These are phyloP conservation scores for Gnathonemus echidnorhynchus DNA, from an alignment of 2,113 vertebrate genomes.

Conservation along the genomic window DNA sequence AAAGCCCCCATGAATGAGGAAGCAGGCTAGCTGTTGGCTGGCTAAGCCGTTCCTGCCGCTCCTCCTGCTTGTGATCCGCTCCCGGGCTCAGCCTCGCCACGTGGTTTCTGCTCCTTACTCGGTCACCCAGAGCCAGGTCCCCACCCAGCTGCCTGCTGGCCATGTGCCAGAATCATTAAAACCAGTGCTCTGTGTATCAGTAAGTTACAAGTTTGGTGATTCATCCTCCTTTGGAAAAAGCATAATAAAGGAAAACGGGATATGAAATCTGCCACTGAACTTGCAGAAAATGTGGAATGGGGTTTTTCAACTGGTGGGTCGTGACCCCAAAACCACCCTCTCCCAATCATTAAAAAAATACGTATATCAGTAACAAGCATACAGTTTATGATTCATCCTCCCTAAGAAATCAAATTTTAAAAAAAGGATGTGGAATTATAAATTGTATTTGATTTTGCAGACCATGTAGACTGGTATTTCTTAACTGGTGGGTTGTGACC, in stretches of 20 bases:
- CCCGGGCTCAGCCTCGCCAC: not conserved
- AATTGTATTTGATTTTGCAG: not conserved
- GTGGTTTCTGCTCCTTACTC: not conserved
- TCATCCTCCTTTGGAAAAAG: not conserved
- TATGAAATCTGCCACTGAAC: not conserved
- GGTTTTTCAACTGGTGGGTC: not conserved
- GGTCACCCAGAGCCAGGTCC: not conserved
- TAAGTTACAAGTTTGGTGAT: slow-evolving; percentile 9
- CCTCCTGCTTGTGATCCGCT: not conserved
- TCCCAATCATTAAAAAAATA: not conserved
- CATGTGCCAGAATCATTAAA: slow-evolving; percentile 2
- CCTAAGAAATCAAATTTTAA: not conserved
- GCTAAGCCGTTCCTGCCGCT: not conserved
- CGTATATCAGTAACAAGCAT: not conserved
- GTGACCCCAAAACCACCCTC: not conserved
- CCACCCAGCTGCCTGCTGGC: slow-evolving; percentile 20
- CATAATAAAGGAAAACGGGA: not conserved
- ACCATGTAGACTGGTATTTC: not conserved
- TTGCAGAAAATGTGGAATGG: not conserved
- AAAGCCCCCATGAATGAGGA: not conserved
- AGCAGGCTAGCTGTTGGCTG: not conserved
- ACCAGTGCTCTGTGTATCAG: slow-evolving; percentile 8
- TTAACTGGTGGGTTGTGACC: not conserved
- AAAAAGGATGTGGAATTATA: not conserved
- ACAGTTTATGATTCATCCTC: not conserved